These are phyloP conservation scores for Metopolophium dirhodum DNA, from an alignment of 1,140 invertebrate genomes.

Conservation along the genomic window DNA sequence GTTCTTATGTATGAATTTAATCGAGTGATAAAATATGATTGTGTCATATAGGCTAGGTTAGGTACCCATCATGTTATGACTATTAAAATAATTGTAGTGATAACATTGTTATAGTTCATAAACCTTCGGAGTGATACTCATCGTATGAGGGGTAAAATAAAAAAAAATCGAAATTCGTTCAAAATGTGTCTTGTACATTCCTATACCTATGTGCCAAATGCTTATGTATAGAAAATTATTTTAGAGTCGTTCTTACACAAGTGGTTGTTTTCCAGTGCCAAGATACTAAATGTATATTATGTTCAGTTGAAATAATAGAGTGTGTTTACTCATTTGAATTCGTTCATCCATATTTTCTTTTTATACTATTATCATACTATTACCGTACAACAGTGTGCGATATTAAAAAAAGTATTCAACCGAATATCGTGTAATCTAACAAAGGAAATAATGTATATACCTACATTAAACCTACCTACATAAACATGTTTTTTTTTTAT, in stretches of 20 bases:
- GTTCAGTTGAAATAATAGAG: not conserved
- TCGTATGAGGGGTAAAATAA: not conserved
- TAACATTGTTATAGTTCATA: not conserved
- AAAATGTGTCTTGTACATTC: not conserved
- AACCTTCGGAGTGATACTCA: not conserved
- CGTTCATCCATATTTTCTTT: not conserved
- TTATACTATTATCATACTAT: not conserved
- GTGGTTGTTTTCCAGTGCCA: constrained; percentile 5
- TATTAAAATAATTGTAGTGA: not conserved
- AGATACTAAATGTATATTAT: not conserved
- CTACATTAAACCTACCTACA: not conserved
- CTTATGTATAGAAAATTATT: not conserved
- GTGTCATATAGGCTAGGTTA: not conserved
- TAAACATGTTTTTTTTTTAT: not conserved
- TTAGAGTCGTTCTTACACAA: not conserved
- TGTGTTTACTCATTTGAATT: not conserved
- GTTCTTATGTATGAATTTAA: not conserved
- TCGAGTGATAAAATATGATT: not conserved
- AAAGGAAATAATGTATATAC: not conserved
- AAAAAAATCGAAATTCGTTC: not conserved
- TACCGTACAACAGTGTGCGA: not conserved
- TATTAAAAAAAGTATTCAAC: not conserved
- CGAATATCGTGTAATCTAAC: not conserved
- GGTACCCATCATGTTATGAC: no score
- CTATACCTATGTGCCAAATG: not conserved